Evolutionary conservation across 2,113 vertebrate species (phyloP).

Genomic region (Aldabrachelys gigantea): DNA sequence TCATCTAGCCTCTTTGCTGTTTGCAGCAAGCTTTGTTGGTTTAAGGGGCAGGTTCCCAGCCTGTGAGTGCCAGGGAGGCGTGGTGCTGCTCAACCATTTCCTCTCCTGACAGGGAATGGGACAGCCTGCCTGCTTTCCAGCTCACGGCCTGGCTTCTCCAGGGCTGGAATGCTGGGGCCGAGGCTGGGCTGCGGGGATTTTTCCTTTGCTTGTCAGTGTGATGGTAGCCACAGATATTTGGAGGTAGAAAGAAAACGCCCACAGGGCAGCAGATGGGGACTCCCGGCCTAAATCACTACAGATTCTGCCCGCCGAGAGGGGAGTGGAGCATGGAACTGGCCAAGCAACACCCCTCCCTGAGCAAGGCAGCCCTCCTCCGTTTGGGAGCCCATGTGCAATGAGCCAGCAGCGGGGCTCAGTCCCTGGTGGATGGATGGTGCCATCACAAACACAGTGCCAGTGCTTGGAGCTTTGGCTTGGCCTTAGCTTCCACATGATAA

Average conservation of each 20-base stretch:
- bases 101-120: neutral
- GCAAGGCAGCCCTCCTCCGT: neutral
- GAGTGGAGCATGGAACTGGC: neutral
- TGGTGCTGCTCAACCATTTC: neutral
- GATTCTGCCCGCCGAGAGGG: neutral
- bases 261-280: neutral
- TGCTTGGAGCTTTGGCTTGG: neutral
- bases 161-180: neutral
- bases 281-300: neutral
- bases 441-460: too few species aligned
- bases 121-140: neutral
- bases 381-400: neutral
- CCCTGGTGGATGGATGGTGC: neutral
- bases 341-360: neutral
- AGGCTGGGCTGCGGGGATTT: neutral
- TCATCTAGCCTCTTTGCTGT: neutral
- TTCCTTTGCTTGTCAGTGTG: neutral
- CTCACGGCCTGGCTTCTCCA: neutral
- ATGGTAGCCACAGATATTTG: neutral
- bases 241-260: neutral
- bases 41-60: neutral
- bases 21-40: neutral
- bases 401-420: neutral
- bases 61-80: neutral
- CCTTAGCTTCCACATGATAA: neutral